Conservation (phyloP, 2,797 vertebrate genomes). For the Pempheris klunzingeri region DNA sequence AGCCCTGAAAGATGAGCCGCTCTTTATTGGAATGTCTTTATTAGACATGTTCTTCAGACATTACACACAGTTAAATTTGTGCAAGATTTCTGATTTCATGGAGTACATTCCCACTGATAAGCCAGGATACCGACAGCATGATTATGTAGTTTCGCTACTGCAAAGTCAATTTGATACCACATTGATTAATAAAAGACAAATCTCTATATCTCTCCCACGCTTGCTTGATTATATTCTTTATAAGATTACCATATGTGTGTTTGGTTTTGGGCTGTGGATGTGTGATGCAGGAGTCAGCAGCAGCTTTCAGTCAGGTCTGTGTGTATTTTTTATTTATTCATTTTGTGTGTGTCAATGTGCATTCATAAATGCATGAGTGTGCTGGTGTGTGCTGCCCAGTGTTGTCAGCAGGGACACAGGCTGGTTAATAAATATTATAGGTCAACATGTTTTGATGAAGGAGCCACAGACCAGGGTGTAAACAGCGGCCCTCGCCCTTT, state of each 20-base stretch:
- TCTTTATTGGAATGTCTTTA: slow-evolving; percentile 79
- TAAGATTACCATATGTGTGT: slow-evolving; percentile 37
- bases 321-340: slow-evolving; percentile 32
- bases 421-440: slow-evolving; percentile 81
- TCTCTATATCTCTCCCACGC: slow-evolving; percentile 35
- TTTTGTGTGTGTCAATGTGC: slow-evolving; percentile 4
- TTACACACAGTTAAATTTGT: slow-evolving; percentile 67
- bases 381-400: slow-evolving; percentile 42
- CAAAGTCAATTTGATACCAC: slow-evolving; percentile 52
- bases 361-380: slow-evolving; percentile 74
- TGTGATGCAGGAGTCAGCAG: slow-evolving; percentile 50
- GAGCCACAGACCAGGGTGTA: slow-evolving; percentile 60
- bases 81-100: slow-evolving; percentile 70
- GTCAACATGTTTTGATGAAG: slow-evolving; percentile 81
- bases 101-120: slow-evolving; percentile 58
- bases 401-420: slow-evolving; percentile 64
- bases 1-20: slow-evolving; percentile 73
- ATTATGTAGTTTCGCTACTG: slow-evolving; percentile 54
- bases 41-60: slow-evolving; percentile 75
- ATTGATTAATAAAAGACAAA: slow-evolving; percentile 64
- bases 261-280: slow-evolving; percentile 30
- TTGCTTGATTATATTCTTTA: slow-evolving; percentile 40
- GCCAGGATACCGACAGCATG: slow-evolving; percentile 48
- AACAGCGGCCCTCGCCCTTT: slow-evolving; percentile 61
- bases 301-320: slow-evolving; percentile 33